Conservation (phyloP, 2,888 invertebrate species). For the Pocota personata region DNA sequence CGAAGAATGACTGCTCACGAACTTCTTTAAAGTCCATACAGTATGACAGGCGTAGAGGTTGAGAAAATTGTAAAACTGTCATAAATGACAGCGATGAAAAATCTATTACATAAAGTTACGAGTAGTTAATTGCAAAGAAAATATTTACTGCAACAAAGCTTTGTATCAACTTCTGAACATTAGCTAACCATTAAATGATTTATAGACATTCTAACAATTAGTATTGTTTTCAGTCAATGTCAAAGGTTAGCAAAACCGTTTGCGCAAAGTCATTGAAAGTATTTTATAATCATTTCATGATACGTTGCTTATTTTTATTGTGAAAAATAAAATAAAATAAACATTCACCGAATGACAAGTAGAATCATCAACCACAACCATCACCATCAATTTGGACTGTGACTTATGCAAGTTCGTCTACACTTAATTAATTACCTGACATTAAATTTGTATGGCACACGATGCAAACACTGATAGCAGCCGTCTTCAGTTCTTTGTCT, state of each 20-base stretch:
- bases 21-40: neutral
- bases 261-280: neutral
- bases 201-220: neutral
- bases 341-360: too few relatives aligned
- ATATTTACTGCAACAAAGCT: neutral
- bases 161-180: neutral
- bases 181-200: conserved; percentile 32
- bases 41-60: neutral
- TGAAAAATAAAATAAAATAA: too few relatives aligned
- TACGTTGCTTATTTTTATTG: too few relatives aligned
- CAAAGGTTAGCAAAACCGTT: conserved; percentile 25
- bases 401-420: too few relatives aligned
- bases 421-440: too few relatives aligned
- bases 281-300: neutral
- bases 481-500: too few relatives aligned
- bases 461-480: neutral
- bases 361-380: too few relatives aligned
- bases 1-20: too few relatives aligned
- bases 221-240: conserved; percentile 8
- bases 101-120: too few relatives aligned
- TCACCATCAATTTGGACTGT: too few relatives aligned
- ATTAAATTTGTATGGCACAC: neutral
- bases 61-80: neutral
- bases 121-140: too few relatives aligned
- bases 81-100: neutral